Evolutionary conservation across 2,888 invertebrate genomes (phyloP), one percentile per base, ranked within the genome.

Genomic region (Pseudococcus jackbeardsleyi): DNA sequence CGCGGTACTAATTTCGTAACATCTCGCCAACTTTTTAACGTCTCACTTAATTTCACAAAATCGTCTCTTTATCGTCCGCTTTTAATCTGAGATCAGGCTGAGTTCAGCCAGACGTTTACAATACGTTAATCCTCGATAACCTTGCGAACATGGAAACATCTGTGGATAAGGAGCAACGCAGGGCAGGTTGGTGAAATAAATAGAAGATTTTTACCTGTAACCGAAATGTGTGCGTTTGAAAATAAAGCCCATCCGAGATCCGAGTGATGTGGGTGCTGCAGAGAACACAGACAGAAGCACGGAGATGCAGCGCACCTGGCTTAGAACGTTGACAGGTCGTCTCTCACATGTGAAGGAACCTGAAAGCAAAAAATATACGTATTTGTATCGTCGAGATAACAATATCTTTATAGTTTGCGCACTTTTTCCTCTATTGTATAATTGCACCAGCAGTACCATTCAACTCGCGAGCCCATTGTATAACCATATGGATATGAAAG

Each of bases 191-290:
- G 39, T 82, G 19, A 82, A 77, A 77, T 77, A 77, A 46, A 82
- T 19, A 82, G 79, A 82, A 82, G 79, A 82, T 82, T 82, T 82
- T 82, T 82, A 82, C 79, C 79, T 82, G 79, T 82, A 82, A 46
- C 79, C 79, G 79, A 82, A 46, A n/a, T 46, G 79, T 82, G 46
- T 46, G 79, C 46, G 17, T 82, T 82, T 82, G 19, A 46, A 82
- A 46, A 46, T 46, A 82, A 42, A 82, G 11, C 72, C 72, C 64
- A 64, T 64, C 64, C 22, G 22, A 64, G 64, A 82, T 2, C 79
- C 42, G 46, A 82, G 42, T 46, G 79, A 82, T 82, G 79, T 82
- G 79, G 79, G 79, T 82, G 79, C 79, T 46, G 46, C 46, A 33
- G 1, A 33, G 26, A 33, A 33, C 26, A 33, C 26, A 82, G 79